phyloP scores from a whole-genome alignment of 2,113 vertebrate species.

The Dicentrarchus labrax region DNA sequence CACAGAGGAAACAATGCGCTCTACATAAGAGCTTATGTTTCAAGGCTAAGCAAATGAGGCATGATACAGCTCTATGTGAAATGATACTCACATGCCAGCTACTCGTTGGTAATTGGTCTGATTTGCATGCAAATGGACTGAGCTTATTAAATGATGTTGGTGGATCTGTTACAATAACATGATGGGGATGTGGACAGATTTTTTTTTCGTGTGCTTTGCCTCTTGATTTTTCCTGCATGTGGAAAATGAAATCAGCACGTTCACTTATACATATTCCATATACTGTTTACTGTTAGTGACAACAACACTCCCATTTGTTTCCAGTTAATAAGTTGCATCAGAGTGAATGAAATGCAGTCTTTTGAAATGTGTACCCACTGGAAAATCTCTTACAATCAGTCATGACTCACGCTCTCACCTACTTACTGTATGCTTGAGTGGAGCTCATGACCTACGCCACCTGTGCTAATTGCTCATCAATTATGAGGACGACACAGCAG shows the following conservation, averaged over 20 bases:
- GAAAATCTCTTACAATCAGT: conserved; percentile 4
- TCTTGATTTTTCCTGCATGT: conserved; percentile 18
- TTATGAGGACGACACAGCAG: conserved; percentile 71
- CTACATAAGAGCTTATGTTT: conserved; percentile 68
- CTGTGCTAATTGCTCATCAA: conserved; percentile 82
- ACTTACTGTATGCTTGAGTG: conserved; percentile 50
- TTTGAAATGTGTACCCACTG: background rate
- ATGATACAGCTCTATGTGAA: conserved; percentile 67
- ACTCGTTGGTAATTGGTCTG: conserved; percentile 74
- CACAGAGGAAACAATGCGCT: conserved; percentile 44
- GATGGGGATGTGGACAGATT: conserved; percentile 19
- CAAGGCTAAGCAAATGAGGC: conserved; percentile 76
- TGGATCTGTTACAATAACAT: conserved; percentile 60
- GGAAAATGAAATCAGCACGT: conserved; percentile 13
- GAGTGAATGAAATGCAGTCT: conserved; percentile 3
- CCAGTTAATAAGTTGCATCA: background rate
- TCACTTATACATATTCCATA: background rate
- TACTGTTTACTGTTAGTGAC: conserved; percentile 11
- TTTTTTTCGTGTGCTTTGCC: conserved; percentile 4
- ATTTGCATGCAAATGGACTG: conserved; percentile 77
- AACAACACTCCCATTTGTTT: conserved; percentile 19
- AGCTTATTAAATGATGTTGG: conserved; percentile 72
- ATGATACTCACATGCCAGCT: conserved; percentile 66
- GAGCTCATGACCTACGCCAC: conserved; percentile 69
- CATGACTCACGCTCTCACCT: conserved; percentile 59